Evolutionary conservation across 2,113 vertebrate genomes (phyloP), one percentile per base, ranked within the genome.

Genomic region (Larimichthys polyactis): DNA sequence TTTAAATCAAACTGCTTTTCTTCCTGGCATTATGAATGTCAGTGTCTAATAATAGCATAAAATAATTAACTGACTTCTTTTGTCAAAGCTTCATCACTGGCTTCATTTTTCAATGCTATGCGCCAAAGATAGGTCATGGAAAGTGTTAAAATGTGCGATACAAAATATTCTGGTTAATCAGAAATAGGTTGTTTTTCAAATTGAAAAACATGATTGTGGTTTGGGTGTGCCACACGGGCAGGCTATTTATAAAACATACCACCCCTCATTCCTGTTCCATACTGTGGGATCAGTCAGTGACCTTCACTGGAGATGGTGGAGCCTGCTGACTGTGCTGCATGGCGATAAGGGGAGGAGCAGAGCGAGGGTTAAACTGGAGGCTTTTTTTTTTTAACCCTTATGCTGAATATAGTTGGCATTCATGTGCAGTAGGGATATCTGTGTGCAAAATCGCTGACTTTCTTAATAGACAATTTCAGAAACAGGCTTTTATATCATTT

Each of bases 241-340:
- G 67, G 55, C 81, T 94, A 94, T 92, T 92, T 89, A 87, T 91
- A 91, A 54, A 71, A 52, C 78, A 78, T 78, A 66, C 57, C 65
- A 60, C 58, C 32, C 20, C 67, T 69, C 85, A 46, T 78, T 87
- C 74, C 64, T 44, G 46, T 24, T 68, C 59, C 49, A 49, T 58
- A 24, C 74, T 63, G 78, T 75, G 32, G 76, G 86, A 82, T 84
- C 86, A 63, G 10, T 43, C 15, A 11, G 57, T 89, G 90, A 93
- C 91, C 89, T 93, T 93, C 89, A 92, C 22, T 40, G 51, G 27
- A 75, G 75, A 66, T 78, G n/a, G 71, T 22, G 4, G n/a, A 58
- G 60, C 40, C 52, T 83, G 91, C 88, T 89, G 85, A 88, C 82
- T 16, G 49, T 24, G 83, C 73, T 71, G 55, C 69, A 16, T 27